Conservation (phyloP, 2,113 vertebrate species). For the Excalfactoria chinensis region DNA sequence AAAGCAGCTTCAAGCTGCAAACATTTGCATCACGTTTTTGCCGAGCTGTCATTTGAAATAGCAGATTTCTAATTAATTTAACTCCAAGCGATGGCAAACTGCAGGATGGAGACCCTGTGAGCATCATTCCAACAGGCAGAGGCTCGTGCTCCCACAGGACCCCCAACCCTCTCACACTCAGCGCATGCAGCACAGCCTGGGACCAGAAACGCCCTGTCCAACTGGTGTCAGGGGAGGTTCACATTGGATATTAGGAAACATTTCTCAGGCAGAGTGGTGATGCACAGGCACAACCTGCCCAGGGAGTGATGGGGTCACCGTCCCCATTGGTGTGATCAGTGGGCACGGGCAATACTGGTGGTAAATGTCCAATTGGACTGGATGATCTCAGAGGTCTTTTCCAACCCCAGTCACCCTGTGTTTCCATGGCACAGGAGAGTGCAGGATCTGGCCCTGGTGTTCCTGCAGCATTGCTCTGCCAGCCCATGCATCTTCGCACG, state of each 20-base stretch:
- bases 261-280: too few species aligned
- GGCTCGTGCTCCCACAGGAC: background rate
- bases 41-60: background rate
- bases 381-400: too few species aligned
- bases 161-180: too few species aligned
- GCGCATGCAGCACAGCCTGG: rapidly evolving
- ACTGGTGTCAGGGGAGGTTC: too few species aligned
- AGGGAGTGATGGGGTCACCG: too few species aligned
- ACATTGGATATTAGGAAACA: too few species aligned
- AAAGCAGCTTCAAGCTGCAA: background rate
- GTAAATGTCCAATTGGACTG: too few species aligned
- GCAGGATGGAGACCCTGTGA: background rate
- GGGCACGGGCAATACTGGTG: too few species aligned
- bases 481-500: rapidly evolving
- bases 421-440: background rate
- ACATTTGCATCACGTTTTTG: background rate
- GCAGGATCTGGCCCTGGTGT: background rate
- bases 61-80: background rate
- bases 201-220: background rate
- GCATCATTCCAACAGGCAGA: background rate
- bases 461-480: background rate
- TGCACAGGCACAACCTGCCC: too few species aligned
- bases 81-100: rapidly evolving
- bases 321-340: too few species aligned
- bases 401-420: too few species aligned